These are phyloP conservation scores for Philopotamus ludificatus DNA, from an alignment of 1,140 invertebrate genomes.

Conservation along the genomic window DNA sequence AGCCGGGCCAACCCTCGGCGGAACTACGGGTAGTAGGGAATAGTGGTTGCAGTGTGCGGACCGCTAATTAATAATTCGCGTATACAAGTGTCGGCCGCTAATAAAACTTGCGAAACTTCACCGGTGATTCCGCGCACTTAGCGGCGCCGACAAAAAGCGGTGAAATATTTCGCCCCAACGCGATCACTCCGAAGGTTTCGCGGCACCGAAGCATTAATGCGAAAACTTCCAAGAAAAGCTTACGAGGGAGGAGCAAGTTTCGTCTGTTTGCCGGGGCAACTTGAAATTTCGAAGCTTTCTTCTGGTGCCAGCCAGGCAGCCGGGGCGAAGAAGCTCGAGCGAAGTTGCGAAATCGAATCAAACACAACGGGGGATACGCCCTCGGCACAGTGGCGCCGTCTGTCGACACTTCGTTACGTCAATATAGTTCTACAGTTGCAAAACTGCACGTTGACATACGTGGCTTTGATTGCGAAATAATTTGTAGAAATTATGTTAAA, in stretches of 20 bases:
- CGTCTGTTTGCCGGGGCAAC: conserved; percentile 18
- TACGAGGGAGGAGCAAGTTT: conserved; percentile 24
- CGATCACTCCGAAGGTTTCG: conserved; percentile 15
- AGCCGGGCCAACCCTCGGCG: too few species aligned
- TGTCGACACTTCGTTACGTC: background rate
- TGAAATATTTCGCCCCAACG: conserved; percentile 10
- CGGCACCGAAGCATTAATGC: conserved; percentile 19
- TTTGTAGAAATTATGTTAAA: too few species aligned
- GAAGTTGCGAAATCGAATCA: background rate
- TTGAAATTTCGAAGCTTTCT: conserved; percentile 3
- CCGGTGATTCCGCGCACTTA: conserved; percentile 8
- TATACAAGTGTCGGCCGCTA: background rate
- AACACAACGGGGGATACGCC: background rate
- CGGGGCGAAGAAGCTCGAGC: too few species aligned
- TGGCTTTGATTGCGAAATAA: too few species aligned
- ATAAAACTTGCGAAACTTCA: background rate
- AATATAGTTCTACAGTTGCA: conserved; percentile 3
- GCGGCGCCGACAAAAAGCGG: conserved; percentile 12
- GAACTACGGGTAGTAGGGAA: too few species aligned
- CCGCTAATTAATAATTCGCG: too few species aligned
- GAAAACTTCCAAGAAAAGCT: conserved; percentile 25
- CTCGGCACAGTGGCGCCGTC: background rate
- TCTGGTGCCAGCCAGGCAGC: too few species aligned
- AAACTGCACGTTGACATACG: too few species aligned
- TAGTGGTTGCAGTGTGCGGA: too few species aligned